These are phyloP conservation scores for Eublepharis macularius DNA, from an alignment of 2,113 vertebrate species.

Conservation along the genomic window DNA sequence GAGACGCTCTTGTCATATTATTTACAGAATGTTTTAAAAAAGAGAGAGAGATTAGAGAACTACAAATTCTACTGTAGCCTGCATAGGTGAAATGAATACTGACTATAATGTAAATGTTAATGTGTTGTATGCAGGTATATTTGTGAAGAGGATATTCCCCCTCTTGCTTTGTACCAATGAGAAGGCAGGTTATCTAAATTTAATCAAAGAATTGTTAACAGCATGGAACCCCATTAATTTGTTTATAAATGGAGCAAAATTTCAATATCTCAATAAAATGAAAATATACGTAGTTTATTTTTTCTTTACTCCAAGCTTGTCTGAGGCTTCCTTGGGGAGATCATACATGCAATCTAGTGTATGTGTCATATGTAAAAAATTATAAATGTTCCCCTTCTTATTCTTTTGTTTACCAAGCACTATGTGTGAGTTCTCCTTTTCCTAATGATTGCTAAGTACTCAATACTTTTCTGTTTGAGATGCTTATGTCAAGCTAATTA, in stretches of 20 bases:
- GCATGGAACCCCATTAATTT: constrained; percentile 31
- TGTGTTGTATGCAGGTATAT: not conserved
- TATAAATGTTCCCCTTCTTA: constrained; percentile 13
- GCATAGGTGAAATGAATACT: not conserved
- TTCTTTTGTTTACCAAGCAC: constrained; percentile 62
- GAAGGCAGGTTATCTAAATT: constrained; percentile 42
- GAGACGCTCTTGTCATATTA: not conserved
- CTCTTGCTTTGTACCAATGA: constrained; percentile 31
- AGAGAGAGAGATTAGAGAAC: not conserved
- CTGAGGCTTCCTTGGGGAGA: constrained; percentile 43
- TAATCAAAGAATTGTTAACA: constrained; percentile 30
- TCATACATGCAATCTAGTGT: constrained; percentile 52
- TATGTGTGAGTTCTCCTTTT: constrained; percentile 72
- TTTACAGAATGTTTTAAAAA: not conserved
- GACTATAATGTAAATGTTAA: not conserved
- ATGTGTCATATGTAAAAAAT: constrained; percentile 37
- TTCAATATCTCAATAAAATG: constrained; percentile 38
- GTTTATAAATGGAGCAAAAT: constrained; percentile 41
- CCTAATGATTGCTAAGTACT: constrained; percentile 85
- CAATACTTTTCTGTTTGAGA: constrained; percentile 81
- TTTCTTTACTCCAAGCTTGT: constrained; percentile 48
- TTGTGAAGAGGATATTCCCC: not conserved
- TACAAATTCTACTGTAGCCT: not conserved
- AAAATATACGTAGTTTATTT: constrained; percentile 27
- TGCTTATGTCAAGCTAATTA: constrained; percentile 86